A percentile compares a stretch with the other conserved stretches of the same genome.
Evolutionary conservation across 2,113 vertebrate species (phyloP).

Genomic region (Hyperopisus bebe): DNA sequence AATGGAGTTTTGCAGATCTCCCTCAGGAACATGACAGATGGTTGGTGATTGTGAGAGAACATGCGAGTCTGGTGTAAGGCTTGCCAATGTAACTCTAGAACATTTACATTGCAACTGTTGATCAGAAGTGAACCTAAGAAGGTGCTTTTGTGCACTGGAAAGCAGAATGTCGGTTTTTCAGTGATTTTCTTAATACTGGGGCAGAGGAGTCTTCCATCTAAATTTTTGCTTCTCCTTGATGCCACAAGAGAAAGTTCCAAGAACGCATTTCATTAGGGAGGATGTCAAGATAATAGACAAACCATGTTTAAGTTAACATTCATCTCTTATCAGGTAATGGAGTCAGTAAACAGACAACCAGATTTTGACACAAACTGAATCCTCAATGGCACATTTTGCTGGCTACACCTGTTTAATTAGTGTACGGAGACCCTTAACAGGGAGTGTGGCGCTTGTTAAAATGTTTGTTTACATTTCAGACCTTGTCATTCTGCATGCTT

Average conservation of each 20-base stretch:
- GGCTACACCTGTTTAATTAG: neutral
- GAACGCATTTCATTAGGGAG: neutral
- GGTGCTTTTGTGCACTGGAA: neutral
- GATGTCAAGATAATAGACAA: neutral
- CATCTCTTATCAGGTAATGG: neutral
- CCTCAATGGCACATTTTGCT: neutral
- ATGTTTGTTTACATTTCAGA: neutral
- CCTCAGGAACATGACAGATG: slow-evolving; percentile 45
- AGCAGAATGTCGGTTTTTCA: neutral
- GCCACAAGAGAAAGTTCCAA: neutral
- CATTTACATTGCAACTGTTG: slow-evolving; percentile 50
- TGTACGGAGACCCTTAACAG: neutral
- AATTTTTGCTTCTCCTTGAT: neutral
- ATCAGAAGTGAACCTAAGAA: neutral
- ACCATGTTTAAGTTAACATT: neutral
- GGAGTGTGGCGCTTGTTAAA: neutral
- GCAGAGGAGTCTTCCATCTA: neutral
- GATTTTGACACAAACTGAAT: neutral
- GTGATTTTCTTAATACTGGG: neutral
- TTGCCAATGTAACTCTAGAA: slow-evolving; percentile 46
- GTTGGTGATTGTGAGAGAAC: slow-evolving; percentile 38
- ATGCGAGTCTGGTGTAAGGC: slow-evolving; percentile 33
- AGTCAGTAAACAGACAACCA: neutral
- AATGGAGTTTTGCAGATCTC: neutral
- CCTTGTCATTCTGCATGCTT: neutral